phyloP scores from a whole-genome alignment of 1,140 invertebrate genomes.

The Sinonovacula constricta region DNA sequence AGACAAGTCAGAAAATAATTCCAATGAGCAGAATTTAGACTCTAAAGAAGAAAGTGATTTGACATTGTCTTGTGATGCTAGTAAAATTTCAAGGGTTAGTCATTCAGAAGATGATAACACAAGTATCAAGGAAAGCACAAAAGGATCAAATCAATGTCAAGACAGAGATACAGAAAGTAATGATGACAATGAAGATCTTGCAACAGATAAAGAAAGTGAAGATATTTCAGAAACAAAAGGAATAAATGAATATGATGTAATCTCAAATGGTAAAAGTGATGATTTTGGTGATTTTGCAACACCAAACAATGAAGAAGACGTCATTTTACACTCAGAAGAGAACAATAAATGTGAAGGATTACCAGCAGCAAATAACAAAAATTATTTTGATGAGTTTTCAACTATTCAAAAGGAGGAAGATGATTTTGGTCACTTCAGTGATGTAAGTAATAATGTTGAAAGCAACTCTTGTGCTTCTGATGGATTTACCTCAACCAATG shows the following conservation, averaged over 20 bases:
- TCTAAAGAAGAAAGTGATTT: not conserved
- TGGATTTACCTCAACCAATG: not conserved
- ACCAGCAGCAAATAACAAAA: too few species aligned
- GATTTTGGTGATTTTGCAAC: not conserved
- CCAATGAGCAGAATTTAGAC: not conserved
- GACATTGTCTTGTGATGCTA: not conserved
- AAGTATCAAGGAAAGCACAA: too few species aligned
- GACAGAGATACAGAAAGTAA: too few species aligned
- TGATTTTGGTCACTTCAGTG: not conserved
- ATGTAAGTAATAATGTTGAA: not conserved
- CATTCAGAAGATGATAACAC: not conserved
- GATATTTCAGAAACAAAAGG: not conserved
- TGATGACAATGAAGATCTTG: not conserved
- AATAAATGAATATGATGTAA: not conserved
- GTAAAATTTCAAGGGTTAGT: not conserved
- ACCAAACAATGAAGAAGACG: too few species aligned
- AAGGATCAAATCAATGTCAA: too few species aligned
- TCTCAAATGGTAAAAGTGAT: not conserved
- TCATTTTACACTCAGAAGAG: too few species aligned
- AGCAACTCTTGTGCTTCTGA: not conserved
- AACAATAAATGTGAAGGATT: too few species aligned
- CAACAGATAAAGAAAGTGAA: not conserved
- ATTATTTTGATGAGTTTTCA: not conserved
- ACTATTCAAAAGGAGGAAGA: not conserved
- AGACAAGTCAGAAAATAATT: not conserved